A percentile compares a stretch with the other conserved stretches of the same genome.
Conservation (phyloP, 2,797 vertebrate species). For the Aldrovandia affinis region DNA sequence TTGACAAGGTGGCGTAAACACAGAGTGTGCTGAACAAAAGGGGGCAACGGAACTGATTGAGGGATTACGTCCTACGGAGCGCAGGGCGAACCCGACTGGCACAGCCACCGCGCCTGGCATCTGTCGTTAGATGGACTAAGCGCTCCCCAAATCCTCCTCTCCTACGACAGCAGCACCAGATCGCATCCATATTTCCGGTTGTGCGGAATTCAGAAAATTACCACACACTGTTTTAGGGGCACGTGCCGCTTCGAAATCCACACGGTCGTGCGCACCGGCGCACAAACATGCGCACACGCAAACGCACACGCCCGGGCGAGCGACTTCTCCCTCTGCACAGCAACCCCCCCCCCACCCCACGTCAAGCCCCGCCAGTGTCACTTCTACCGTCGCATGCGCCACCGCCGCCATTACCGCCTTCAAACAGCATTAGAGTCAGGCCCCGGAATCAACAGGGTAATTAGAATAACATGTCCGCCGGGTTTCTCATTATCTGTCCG, state of each 20-base stretch:
- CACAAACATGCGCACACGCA: background rate
- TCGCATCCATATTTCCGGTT: too few relatives aligned
- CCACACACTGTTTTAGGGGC: too few relatives aligned
- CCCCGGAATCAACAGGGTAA: slow-evolving; percentile 58
- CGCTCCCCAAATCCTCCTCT: background rate
- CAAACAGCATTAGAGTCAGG: slow-evolving; percentile 64
- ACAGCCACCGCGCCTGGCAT: background rate
- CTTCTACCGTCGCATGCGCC: slow-evolving; percentile 36
- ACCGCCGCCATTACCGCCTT: slow-evolving; percentile 55
- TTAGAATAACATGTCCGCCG: slow-evolving; percentile 67
- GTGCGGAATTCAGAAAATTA: too few relatives aligned
- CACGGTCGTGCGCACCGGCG: too few relatives aligned
- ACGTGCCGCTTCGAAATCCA: too few relatives aligned
- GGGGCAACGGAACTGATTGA: background rate
- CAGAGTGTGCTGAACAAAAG: background rate
- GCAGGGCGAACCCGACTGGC: background rate
- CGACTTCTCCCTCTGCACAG: slow-evolving; percentile 37
- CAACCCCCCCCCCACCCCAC: slow-evolving; percentile 46
- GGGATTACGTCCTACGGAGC: background rate
- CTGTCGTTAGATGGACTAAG: background rate
- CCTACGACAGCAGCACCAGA: too few relatives aligned
- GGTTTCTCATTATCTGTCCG: slow-evolving; percentile 69
- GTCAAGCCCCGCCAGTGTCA: slow-evolving; percentile 51
- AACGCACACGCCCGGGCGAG: slow-evolving; percentile 42
- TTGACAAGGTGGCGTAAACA: background rate